Conservation (phyloP, 1,140 invertebrate species). For the Drosophila fuyamai region DNA sequence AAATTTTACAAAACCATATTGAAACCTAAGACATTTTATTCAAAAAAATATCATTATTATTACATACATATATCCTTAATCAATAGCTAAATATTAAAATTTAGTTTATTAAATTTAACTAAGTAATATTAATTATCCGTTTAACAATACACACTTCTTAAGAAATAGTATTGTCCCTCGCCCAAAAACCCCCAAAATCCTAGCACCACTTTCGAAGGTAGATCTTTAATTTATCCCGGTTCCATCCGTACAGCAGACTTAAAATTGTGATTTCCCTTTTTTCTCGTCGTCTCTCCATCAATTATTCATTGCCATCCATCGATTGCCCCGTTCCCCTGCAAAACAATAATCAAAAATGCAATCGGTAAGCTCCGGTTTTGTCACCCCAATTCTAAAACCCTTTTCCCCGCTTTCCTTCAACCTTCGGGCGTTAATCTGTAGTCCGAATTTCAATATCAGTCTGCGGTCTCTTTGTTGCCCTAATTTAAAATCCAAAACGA, state of each 20-base stretch:
- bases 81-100: no score
- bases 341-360: conserved; percentile 49
- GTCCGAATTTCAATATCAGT: conserved; percentile 55
- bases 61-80: no score
- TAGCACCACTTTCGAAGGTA: no score
- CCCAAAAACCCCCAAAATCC: no score
- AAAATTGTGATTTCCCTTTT: conserved; percentile 1
- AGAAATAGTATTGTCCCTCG: no score
- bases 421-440: conserved; percentile 39
- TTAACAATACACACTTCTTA: no score
- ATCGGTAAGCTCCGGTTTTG: conserved; percentile 39
- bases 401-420: conserved; percentile 21
- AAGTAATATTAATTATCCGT: no score
- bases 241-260: background rate
- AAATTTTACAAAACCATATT: no score
- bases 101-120: no score
- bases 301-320: conserved; percentile 23
- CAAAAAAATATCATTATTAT: no score
- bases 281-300: conserved; percentile 3
- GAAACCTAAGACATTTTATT: no score
- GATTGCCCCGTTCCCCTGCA: background rate
- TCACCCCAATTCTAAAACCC: conserved; percentile 56
- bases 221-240: background rate
- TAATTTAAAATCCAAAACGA: conserved; percentile 70
- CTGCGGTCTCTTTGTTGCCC: conserved; percentile 67